Percentiles rank a stretch among this genome's conserved stretches.
Conservation (phyloP, 2,888 invertebrate genomes). For the Melinaea marsaeus region DNA sequence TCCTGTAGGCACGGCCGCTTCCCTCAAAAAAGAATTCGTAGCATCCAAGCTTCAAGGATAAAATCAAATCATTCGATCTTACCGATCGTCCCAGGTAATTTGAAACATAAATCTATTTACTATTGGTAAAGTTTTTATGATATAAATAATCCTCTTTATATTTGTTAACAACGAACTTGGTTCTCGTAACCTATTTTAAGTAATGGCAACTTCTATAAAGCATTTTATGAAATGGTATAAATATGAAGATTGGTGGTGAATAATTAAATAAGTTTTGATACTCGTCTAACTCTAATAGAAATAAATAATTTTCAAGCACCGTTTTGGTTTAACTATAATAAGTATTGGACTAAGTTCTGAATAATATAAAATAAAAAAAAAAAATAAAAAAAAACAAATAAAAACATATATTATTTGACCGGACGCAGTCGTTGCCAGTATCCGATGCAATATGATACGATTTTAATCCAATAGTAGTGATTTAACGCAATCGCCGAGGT, state of each 20-base stretch:
- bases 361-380: not conserved
- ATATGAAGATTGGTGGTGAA: no score
- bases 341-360: no score
- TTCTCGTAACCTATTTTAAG: no score
- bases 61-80: slow-evolving; percentile 76
- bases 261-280: no score
- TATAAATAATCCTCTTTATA: not conserved
- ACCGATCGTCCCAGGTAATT: slow-evolving; percentile 69
- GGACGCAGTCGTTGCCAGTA: slow-evolving; percentile 1
- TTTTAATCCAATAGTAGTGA: slow-evolving; percentile 72
- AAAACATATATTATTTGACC: not conserved
- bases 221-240: no score
- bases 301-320: no score
- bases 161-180: no score
- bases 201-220: no score
- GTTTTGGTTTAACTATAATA: no score
- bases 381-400: not conserved
- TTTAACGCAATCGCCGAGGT: slow-evolving; percentile 75
- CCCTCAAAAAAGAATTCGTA: slow-evolving; percentile 69
- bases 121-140: not conserved
- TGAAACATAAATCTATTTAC: slow-evolving; percentile 51
- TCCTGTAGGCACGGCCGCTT: slow-evolving; percentile 68
- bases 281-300: no score
- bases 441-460: slow-evolving; percentile 43
- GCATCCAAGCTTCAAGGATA: slow-evolving; percentile 61